Evolutionary conservation across 2,797 vertebrate species (phyloP).

Genomic region (Apogon hyalosoma): DNA sequence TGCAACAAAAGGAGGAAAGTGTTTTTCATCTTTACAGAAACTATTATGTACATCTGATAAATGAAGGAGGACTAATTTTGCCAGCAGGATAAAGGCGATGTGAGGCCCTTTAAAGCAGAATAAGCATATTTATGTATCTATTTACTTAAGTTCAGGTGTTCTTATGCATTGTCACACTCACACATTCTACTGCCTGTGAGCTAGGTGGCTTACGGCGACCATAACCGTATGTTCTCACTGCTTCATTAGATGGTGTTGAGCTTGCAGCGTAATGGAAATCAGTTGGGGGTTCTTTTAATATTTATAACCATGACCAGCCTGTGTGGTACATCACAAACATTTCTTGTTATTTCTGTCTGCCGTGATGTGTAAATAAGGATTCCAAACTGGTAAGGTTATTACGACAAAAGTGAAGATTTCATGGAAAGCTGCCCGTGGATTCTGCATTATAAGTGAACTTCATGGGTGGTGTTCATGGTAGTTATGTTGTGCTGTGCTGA

Average conservation of each 20-base stretch:
- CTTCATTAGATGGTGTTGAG: constrained; percentile 38
- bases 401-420: constrained; percentile 35
- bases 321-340: constrained; percentile 45
- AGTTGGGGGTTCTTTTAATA: constrained; percentile 54
- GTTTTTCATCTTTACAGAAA: too few relatives aligned
- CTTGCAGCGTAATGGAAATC: constrained; percentile 40
- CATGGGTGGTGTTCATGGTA: constrained; percentile 35
- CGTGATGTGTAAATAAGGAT: constrained; percentile 53
- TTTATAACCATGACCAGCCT: constrained; percentile 41
- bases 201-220: constrained; percentile 22
- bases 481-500: constrained; percentile 17
- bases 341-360: constrained; percentile 49
- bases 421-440: constrained; percentile 32
- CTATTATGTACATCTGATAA: too few relatives aligned
- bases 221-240: constrained; percentile 36
- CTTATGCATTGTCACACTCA: constrained; percentile 8
- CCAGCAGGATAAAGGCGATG: too few relatives aligned
- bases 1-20: neutral
- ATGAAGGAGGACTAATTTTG: too few relatives aligned
- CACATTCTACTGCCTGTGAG: constrained; percentile 12
- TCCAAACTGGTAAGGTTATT: constrained; percentile 40
- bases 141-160: neutral
- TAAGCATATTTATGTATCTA: too few relatives aligned
- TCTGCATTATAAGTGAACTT: constrained; percentile 60
- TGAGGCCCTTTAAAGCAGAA: too few relatives aligned